phyloP scores from a whole-genome alignment of 2,888 invertebrate genomes.

The Pilophorus perplexus region DNA sequence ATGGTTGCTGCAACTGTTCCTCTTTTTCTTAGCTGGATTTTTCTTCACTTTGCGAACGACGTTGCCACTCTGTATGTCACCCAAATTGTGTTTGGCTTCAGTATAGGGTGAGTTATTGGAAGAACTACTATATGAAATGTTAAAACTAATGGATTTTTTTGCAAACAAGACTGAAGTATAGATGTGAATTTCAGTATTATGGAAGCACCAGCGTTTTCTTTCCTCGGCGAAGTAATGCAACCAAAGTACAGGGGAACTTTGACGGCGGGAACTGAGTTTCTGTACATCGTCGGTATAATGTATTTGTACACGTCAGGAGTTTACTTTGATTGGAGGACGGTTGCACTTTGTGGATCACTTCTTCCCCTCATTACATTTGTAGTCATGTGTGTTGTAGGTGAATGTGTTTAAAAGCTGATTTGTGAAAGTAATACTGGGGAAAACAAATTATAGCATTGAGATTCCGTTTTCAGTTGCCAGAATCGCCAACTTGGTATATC shows the following conservation, averaged over 20 bases:
- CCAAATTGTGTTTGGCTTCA: conserved; percentile 58
- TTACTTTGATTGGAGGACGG: conserved; percentile 20
- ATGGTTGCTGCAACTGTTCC: conserved; percentile 60
- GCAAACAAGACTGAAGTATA: too few species aligned
- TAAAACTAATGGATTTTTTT: too few species aligned
- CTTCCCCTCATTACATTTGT: conserved; percentile 17
- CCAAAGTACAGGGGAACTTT: conserved; percentile 28
- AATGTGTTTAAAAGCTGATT: too few species aligned
- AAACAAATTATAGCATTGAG: background rate
- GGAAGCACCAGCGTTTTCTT: conserved; percentile 61
- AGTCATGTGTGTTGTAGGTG: conserved; percentile 8
- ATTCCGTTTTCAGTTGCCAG: conserved; percentile 20
- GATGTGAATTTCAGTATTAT: too few species aligned
- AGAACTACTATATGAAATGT: too few species aligned
- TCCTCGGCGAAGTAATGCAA: conserved; percentile 57
- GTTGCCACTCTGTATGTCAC: conserved; percentile 57
- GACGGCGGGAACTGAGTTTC: conserved; percentile 17
- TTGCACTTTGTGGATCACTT: background rate
- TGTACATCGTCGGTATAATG: conserved; percentile 23
- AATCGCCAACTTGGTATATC: conserved; percentile 35
- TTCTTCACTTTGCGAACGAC: conserved; percentile 56
- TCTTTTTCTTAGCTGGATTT: conserved; percentile 58
- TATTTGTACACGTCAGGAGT: conserved; percentile 10
- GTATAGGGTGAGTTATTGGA: too few species aligned
- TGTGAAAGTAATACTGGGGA: too few species aligned